phyloP scores from a whole-genome alignment of 2,888 invertebrate species.

The Aphelenchoides bicaudatus region DNA sequence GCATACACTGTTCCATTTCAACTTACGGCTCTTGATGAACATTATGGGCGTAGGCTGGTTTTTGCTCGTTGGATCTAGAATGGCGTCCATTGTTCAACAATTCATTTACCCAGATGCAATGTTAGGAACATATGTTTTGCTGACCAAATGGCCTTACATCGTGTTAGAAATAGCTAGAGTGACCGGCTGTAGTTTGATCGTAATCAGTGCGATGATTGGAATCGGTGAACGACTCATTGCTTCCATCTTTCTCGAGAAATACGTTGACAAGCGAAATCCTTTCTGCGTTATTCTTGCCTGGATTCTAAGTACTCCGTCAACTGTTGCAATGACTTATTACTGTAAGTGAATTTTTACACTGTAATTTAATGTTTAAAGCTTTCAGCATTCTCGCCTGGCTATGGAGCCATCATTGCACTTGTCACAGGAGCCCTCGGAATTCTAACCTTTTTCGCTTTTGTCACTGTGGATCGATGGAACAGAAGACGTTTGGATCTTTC shows the following conservation, averaged over 20 bases:
- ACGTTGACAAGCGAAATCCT: background rate
- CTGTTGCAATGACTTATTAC: background rate
- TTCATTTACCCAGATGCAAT: no score
- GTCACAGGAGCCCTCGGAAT: no score
- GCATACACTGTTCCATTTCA: no score
- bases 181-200: background rate
- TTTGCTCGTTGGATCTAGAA: no score
- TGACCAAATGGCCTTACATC: background rate
- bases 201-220: background rate
- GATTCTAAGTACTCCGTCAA: background rate
- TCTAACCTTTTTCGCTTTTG: conserved; percentile 2
- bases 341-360: no score
- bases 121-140: no score
- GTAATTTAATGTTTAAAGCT: no score
- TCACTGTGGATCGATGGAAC: conserved; percentile 6
- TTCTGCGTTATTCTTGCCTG: background rate
- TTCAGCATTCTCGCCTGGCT: no score
- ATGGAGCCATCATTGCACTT: no score
- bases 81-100: no score
- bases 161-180: background rate
- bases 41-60: no score
- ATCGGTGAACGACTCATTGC: background rate
- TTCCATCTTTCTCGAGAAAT: background rate
- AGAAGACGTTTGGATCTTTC: background rate
- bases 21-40: no score